phyloP scores from a whole-genome alignment of 2,113 vertebrate species.

The Pao palembangensis region DNA sequence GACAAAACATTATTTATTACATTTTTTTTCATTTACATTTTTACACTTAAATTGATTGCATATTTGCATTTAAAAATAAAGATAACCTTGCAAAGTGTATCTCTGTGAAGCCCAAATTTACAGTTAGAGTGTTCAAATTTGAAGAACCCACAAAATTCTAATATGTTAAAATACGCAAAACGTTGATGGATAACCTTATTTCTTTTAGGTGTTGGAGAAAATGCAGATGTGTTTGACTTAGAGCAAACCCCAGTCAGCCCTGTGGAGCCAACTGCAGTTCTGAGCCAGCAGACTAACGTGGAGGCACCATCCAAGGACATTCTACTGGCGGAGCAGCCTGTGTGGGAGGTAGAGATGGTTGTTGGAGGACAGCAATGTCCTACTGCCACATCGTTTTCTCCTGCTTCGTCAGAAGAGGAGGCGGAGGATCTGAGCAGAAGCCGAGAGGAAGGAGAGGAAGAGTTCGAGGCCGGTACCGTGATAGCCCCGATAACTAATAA shows the following conservation, averaged over 20 bases:
- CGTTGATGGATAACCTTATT: background rate
- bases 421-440: conserved; percentile 33
- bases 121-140: no score
- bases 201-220: conserved; percentile 12
- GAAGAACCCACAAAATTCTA: no score
- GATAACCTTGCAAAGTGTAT: no score
- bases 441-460: conserved; percentile 24
- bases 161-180: no score
- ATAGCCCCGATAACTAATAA: conserved; percentile 42
- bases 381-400: conserved; percentile 18
- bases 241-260: conserved; percentile 18
- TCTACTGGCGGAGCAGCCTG: conserved; percentile 27
- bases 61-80: no score
- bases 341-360: conserved; percentile 44
- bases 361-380: conserved; percentile 49
- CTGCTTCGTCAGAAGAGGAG: conserved; percentile 36
- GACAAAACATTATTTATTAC: no score
- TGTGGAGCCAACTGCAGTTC: conserved; percentile 14
- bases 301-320: conserved; percentile 32
- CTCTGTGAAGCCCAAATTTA: no score
- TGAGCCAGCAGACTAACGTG: conserved; percentile 20
- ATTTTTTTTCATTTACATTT: no score
- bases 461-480: conserved; percentile 35
- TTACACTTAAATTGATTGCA: no score
- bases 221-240: conserved; percentile 33